phyloP scores from a whole-genome alignment of 1,140 invertebrate genomes.

The Chrysomallon squamiferum region DNA sequence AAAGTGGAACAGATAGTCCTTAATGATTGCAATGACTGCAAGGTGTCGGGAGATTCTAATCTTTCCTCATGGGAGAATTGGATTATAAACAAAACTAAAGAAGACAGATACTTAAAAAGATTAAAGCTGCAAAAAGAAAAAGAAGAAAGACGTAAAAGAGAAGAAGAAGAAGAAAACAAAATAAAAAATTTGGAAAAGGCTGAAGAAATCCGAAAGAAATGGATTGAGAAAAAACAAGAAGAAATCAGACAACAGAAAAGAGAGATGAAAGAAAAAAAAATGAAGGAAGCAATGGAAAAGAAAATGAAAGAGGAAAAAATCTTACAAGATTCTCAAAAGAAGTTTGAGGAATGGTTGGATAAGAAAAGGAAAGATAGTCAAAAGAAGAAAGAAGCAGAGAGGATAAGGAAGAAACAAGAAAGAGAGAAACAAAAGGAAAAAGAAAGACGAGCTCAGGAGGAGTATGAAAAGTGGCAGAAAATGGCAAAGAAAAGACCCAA shows the following conservation, averaged over 20 bases:
- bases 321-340: conserved; percentile 39
- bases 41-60: not conserved
- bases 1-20: too few species aligned
- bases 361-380: conserved; percentile 39
- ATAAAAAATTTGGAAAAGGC: conserved; percentile 28
- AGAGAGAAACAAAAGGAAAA: conserved; percentile 30
- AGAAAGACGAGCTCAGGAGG: conserved; percentile 35
- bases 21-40: too few species aligned
- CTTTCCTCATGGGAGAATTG: conserved; percentile 53
- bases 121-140: conserved; percentile 28
- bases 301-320: conserved; percentile 34
- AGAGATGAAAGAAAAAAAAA: conserved; percentile 34
- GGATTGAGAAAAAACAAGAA: conserved; percentile 44
- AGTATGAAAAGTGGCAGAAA: conserved; percentile 46
- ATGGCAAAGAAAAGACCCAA: conserved; percentile 41
- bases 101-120: conserved; percentile 33
- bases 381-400: conserved; percentile 35
- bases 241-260: conserved; percentile 33
- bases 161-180: conserved; percentile 34
- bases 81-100: conserved; percentile 48
- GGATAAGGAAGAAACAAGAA: conserved; percentile 29
- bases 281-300: conserved; percentile 35
- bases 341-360: conserved; percentile 44
- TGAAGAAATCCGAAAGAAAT: conserved; percentile 30
- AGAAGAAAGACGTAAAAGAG: conserved; percentile 32